Conservation (phyloP, 2,888 invertebrate species). For the Micropterix aruncella region DNA sequence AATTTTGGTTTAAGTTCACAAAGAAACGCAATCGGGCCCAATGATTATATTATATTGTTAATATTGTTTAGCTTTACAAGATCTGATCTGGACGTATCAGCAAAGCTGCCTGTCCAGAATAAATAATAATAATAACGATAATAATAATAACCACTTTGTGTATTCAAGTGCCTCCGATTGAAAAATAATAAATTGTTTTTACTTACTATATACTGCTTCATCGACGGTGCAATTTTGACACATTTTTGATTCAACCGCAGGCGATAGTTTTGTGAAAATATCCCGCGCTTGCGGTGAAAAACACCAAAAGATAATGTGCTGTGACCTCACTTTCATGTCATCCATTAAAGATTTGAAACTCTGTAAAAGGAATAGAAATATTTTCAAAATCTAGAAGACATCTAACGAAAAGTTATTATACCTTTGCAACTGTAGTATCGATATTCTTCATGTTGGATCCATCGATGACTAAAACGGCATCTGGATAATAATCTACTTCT, state of each 20-base stretch:
- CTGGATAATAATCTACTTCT: neutral
- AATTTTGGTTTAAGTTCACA: no score
- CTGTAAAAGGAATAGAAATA: neutral
- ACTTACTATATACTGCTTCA: neutral
- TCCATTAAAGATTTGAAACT: neutral
- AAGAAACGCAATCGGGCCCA: no score
- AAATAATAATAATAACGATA: neutral
- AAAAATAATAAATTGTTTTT: neutral
- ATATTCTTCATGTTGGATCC: neutral
- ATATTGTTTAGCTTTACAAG: no score
- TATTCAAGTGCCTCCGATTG: no score
- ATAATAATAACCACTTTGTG: neutral
- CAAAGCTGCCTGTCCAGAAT: no score
- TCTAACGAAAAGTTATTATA: neutral
- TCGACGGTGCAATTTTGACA: neutral
- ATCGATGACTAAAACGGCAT: neutral
- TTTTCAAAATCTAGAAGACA: neutral
- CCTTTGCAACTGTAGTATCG: neutral
- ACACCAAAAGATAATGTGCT: neutral
- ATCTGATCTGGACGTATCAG: no score
- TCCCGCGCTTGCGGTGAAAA: neutral
- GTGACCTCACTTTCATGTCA: neutral
- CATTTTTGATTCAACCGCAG: neutral
- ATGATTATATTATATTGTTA: no score
- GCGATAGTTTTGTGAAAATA: neutral